A percentile compares a stretch with the other conserved stretches of the same genome.
These are phyloP conservation scores for Ophioninae sp. DNA, from an alignment of 2,888 invertebrate species.

Conservation along the genomic window DNA sequence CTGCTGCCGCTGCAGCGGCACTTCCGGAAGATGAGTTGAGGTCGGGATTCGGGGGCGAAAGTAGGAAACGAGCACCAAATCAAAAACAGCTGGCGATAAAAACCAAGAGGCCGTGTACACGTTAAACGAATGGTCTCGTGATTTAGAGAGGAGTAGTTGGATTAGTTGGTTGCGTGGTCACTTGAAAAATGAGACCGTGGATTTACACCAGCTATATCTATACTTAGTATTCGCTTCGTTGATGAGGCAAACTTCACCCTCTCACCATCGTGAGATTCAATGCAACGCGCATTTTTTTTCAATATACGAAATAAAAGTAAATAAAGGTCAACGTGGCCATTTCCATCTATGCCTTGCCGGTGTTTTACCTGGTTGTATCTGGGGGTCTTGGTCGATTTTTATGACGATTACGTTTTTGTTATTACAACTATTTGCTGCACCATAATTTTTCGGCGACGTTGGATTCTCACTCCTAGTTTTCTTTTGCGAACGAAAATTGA, in stretches of 20 bases:
- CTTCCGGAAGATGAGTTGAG: constrained; percentile 58
- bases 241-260: neutral
- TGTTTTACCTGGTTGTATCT: constrained; percentile 14
- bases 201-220: neutral
- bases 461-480: neutral
- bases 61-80: constrained; percentile 56
- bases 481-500: neutral
- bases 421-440: constrained; percentile 52
- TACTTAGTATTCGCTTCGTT: neutral
- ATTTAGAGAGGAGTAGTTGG: constrained; percentile 58
- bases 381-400: constrained; percentile 51
- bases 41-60: constrained; percentile 22
- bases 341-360: neutral
- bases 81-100: constrained; percentile 64
- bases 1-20: constrained; percentile 31
- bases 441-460: constrained; percentile 25
- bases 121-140: constrained; percentile 63
- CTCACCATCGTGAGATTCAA: neutral
- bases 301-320: neutral
- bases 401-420: constrained; percentile 47
- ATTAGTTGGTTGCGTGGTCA: constrained; percentile 40
- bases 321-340: neutral
- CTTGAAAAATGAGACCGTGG: neutral
- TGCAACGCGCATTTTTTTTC: neutral
- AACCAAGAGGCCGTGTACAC: constrained; percentile 37